Percentiles rank a stretch among this genome's conserved stretches.
phyloP scores from a whole-genome alignment of 2,888 invertebrate genomes.

The Leuctra nigra region DNA sequence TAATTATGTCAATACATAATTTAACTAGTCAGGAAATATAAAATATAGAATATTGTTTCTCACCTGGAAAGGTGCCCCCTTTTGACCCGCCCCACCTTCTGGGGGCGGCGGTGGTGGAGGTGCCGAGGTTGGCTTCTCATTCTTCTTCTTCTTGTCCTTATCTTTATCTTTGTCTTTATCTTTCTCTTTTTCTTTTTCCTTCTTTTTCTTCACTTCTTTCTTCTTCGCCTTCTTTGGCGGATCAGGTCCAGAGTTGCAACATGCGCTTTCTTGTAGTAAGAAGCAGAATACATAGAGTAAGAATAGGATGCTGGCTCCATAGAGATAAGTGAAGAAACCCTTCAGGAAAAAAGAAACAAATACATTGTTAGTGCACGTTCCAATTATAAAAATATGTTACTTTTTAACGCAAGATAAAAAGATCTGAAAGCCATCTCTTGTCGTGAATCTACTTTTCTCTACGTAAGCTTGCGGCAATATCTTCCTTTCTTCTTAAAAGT shows the following conservation, averaged over 20 bases:
- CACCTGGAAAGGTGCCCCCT: constrained; percentile 20
- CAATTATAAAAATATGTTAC: too few species aligned
- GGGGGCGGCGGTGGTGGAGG: constrained; percentile 24
- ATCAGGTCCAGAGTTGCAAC: constrained; percentile 64
- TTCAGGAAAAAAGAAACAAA: constrained; percentile 32
- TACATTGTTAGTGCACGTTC: neutral
- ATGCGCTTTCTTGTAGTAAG: constrained; percentile 83
- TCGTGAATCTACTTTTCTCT: too few species aligned
- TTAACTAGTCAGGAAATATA: too few species aligned
- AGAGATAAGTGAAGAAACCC: constrained; percentile 91
- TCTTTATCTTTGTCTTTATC: constrained; percentile 39
- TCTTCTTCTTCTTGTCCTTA: constrained; percentile 56
- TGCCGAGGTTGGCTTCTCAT: constrained; percentile 44
- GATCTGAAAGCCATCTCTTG: too few species aligned
- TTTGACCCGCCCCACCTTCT: constrained; percentile 14
- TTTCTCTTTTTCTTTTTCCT: constrained; percentile 40
- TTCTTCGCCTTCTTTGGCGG: constrained; percentile 46
- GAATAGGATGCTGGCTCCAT: constrained; percentile 88
- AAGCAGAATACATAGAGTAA: constrained; percentile 92
- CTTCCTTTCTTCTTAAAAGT: too few species aligned
- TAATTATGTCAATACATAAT: neutral
- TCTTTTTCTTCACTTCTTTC: constrained; percentile 41
- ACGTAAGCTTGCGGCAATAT: too few species aligned
- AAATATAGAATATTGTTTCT: neutral
- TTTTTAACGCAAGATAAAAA: too few species aligned